Base-by-base conservation (phyloP, 2,797 vertebrate species). In the Ptychadena robeensis region DNA sequence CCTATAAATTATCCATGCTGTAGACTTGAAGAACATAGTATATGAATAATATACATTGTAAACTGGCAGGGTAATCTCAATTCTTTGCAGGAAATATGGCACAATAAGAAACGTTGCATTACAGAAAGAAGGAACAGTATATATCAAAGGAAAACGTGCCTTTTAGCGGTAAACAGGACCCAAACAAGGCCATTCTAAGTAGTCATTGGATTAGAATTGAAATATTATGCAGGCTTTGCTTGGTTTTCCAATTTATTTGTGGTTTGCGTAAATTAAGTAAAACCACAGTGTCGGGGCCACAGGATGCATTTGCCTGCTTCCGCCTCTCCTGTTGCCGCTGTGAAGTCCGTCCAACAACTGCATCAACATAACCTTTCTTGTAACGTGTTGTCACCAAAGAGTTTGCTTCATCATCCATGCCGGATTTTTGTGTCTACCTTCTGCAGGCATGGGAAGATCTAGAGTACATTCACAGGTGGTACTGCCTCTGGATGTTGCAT, bases 1-100 rank as follows among this genome's bases (percentile, higher is more conserved):
- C 40, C 34, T 63, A 69, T 84, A 68, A 73, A 63, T 79, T 73
- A 79, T 73, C 63, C 63, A 72, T 22, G n/a, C 9, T 83, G 82
- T 67, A 71, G 25, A 38, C 48, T 69, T 82, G 53, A 27, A 30
- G 35, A 82, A 69, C 14, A 73, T 22, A 68, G 22, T 5, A 35
- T 76, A 48, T 76, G 73, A 75, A 76, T 76, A 48, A 63, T 44
- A 44, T 63, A 70, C 34, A 82, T 27, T 65, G 66, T 61, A 38
- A 22, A 31, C 25, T 68, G 22, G 32, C 35, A 31, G 35, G 59
- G 27, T 61, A 25, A 27, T 61, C 59, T 61, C 8, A 11, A 28
- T 28, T 27, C 59, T 61, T n/a, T 28, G 10, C 9, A 61, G n/a
- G 27, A 61, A 61, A 61, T 61, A 25, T 27, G 25, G 59, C 22